These are phyloP conservation scores for Chitala chitala DNA, from an alignment of 2,113 vertebrate genomes.

Conservation along the genomic window DNA sequence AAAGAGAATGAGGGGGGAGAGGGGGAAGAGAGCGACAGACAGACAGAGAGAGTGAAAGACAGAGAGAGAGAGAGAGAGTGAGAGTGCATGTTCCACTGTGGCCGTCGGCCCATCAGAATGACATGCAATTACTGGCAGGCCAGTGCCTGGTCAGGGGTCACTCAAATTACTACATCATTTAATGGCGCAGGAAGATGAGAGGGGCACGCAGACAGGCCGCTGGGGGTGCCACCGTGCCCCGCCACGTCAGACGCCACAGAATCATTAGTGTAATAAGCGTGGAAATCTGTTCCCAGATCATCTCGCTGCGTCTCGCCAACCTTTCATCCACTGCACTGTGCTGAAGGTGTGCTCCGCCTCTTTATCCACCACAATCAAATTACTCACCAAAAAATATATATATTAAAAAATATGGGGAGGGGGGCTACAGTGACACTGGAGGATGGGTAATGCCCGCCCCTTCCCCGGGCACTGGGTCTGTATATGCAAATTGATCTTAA, in stretches of 20 bases:
- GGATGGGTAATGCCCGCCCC: not conserved
- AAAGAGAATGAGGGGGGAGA: conserved; percentile 5
- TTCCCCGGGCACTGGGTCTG: too few species aligned
- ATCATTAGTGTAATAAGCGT: conserved; percentile 99
- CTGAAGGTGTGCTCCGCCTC: conserved; percentile 73
- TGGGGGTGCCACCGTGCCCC: conserved; percentile 64
- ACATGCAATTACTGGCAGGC: conserved; percentile 89
- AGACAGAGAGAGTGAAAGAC: too few species aligned
- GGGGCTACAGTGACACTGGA: not conserved
- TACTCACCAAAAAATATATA: conserved; percentile 50
- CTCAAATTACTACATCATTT: conserved; percentile 95
- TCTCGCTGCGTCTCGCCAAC: conserved; percentile 70
- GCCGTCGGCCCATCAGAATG: conserved; percentile 78
- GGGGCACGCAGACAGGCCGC: conserved; percentile 70
- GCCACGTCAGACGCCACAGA: conserved; percentile 89
- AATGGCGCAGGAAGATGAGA: conserved; percentile 81
- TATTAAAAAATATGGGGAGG: conserved; percentile 56
- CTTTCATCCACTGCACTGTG: conserved; percentile 81
- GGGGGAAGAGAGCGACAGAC: too few species aligned
- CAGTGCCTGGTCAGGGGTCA: conserved; percentile 88
- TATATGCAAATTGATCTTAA: too few species aligned
- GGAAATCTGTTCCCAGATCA: conserved; percentile 98
- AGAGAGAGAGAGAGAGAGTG: conserved; percentile 14
- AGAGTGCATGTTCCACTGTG: conserved; percentile 58
- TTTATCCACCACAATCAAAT: conserved; percentile 81